A percentile compares a stretch with the other conserved stretches of the same genome.
These are phyloP conservation scores for Etheostoma nigrum DNA, from an alignment of 2,797 vertebrate genomes.

Conservation along the genomic window DNA sequence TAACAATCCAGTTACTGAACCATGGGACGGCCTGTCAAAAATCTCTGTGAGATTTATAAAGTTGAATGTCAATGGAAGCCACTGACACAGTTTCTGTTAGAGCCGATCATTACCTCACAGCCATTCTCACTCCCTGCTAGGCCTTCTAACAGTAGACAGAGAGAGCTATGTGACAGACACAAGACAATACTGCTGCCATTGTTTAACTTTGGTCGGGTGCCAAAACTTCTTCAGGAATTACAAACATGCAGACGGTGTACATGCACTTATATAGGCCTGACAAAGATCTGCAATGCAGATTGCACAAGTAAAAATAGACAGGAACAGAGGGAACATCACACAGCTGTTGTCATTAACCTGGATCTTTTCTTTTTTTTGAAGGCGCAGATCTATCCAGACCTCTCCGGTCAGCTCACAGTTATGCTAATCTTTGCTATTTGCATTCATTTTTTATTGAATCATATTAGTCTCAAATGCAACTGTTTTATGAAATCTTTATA, in stretches of 20 bases:
- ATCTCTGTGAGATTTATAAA: neutral
- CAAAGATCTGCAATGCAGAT: too few relatives aligned
- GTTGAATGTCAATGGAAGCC: neutral
- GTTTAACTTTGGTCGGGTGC: conserved; percentile 13
- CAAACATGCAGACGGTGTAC: conserved; percentile 20
- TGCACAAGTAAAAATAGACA: too few relatives aligned
- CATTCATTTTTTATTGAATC: too few relatives aligned
- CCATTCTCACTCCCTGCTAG: neutral
- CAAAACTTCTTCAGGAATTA: conserved; percentile 21
- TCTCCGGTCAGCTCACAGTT: too few relatives aligned
- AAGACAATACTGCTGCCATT: conserved; percentile 6
- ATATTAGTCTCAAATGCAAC: too few relatives aligned
- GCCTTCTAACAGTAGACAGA: neutral
- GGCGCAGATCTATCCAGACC: too few relatives aligned
- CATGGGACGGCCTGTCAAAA: neutral
- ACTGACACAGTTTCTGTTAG: neutral
- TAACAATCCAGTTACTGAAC: neutral
- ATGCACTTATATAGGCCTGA: neutral
- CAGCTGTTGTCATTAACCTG: too few relatives aligned
- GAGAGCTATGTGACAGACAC: conserved; percentile 27
- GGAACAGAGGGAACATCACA: too few relatives aligned
- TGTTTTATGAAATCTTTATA: too few relatives aligned
- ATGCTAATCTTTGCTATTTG: too few relatives aligned
- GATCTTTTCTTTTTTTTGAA: too few relatives aligned
- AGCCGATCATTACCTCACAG: conserved; percentile 1